Evolutionary conservation across 1,140 invertebrate genomes (phyloP).

Genomic region (Euglossa dilemma): DNA sequence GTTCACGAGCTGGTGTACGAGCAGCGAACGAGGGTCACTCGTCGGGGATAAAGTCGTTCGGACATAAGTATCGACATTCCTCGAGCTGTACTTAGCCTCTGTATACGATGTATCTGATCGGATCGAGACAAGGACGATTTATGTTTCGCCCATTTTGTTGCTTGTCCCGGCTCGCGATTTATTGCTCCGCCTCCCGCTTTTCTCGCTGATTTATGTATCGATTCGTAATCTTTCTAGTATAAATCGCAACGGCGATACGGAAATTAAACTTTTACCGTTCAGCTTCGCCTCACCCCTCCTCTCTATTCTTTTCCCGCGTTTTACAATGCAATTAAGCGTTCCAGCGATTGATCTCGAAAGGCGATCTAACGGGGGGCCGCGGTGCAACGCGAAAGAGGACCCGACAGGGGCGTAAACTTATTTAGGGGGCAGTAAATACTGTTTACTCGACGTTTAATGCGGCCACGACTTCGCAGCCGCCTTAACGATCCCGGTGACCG

Average conservation of each 20-base stretch:
- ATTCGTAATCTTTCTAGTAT: not conserved
- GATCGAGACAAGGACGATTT: slow-evolving; percentile 48
- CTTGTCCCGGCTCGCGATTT: slow-evolving; percentile 38
- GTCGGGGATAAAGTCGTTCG: slow-evolving; percentile 64
- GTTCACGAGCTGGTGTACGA: slow-evolving; percentile 72
- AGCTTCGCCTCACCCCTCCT: no score
- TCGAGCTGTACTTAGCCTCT: slow-evolving; percentile 58
- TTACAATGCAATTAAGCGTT: not conserved
- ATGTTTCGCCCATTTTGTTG: slow-evolving; percentile 47
- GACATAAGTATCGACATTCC: slow-evolving; percentile 64
- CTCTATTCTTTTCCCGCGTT: not conserved
- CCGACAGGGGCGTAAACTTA: slow-evolving; percentile 59
- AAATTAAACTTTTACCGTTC: not conserved
- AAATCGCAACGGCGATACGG: not conserved
- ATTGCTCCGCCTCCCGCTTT: not conserved
- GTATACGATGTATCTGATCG: slow-evolving; percentile 49
- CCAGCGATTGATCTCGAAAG: not conserved
- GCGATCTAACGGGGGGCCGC: not conserved
- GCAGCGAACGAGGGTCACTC: slow-evolving; percentile 65
- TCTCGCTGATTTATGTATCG: slow-evolving; percentile 28
- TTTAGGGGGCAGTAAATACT: slow-evolving; percentile 69
- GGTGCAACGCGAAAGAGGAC: slow-evolving; percentile 15
- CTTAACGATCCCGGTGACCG: slow-evolving; percentile 61
- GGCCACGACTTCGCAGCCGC: slow-evolving; percentile 57
- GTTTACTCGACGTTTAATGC: slow-evolving; percentile 69